Evolutionary conservation across 2,113 vertebrate species (phyloP).

Genomic region (Centropristis striata): DNA sequence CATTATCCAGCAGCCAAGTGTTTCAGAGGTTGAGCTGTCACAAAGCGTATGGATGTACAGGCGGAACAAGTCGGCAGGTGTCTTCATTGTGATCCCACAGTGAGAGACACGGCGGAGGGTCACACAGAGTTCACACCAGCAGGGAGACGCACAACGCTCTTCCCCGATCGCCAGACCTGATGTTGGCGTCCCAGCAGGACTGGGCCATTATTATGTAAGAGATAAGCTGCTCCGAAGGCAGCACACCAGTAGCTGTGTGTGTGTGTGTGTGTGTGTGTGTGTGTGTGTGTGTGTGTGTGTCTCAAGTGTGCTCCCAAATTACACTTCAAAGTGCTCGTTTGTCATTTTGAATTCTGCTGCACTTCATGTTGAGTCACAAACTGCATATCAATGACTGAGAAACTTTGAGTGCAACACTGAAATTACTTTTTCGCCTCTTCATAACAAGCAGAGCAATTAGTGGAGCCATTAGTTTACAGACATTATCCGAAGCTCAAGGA

Average conservation of each 20-base stretch:
- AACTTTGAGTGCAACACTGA: background rate
- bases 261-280: slow-evolving; percentile 8
- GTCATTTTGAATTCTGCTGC: slow-evolving; percentile 21
- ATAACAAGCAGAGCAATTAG: background rate
- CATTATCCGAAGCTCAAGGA: background rate
- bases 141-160: background rate
- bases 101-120: slow-evolving; percentile 15
- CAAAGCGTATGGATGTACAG: background rate
- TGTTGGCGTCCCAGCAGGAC: slow-evolving; percentile 12
- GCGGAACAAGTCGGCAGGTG: background rate
- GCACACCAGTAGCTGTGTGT: background rate
- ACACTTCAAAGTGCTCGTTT: slow-evolving; percentile 42
- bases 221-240: slow-evolving; percentile 55
- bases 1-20: slow-evolving; percentile 10
- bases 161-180: slow-evolving; percentile 14
- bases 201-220: slow-evolving; percentile 37
- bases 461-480: background rate
- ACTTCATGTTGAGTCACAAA: background rate
- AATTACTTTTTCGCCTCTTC: slow-evolving; percentile 3
- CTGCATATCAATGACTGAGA: background rate
- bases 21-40: slow-evolving; percentile 29
- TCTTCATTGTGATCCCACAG: slow-evolving; percentile 2
- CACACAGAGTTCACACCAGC: slow-evolving; percentile 35
- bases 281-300: slow-evolving; percentile 8
- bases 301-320: background rate